A percentile compares a stretch with the other conserved stretches of the same genome.
phyloP scores from a whole-genome alignment of 2,888 invertebrate genomes.

The Drosophila flavopinicola region DNA sequence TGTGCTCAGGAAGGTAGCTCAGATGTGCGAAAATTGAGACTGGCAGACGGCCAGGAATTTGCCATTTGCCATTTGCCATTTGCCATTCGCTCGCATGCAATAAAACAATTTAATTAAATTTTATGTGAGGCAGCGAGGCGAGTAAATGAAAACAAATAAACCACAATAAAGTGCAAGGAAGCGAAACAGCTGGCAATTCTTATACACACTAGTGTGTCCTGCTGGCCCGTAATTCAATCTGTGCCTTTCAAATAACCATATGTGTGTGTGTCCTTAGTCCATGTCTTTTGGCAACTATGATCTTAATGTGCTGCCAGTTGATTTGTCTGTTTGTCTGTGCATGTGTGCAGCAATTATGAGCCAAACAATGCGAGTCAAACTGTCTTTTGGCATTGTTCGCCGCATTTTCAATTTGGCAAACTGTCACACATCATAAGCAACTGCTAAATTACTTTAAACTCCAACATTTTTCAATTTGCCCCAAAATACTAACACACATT shows the following conservation, averaged over 20 bases:
- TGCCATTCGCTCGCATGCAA: conserved; percentile 64
- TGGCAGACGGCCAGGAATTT: conserved; percentile 55
- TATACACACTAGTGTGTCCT: conserved; percentile 15
- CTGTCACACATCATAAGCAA: conserved; percentile 26
- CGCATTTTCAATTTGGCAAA: conserved; percentile 61
- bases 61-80: too few relatives aligned
- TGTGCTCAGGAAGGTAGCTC: conserved; percentile 5
- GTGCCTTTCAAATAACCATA: conserved; percentile 16
- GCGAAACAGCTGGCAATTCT: conserved; percentile 43
- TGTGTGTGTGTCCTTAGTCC: conserved; percentile 22
- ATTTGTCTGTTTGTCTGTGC: not conserved
- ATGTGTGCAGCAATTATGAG: conserved; percentile 30
- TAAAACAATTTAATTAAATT: conserved; percentile 80
- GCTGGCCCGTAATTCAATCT: conserved; percentile 44
- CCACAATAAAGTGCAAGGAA: conserved; percentile 64
- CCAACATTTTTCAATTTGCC: conserved; percentile 24
- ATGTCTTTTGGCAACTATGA: conserved; percentile 58
- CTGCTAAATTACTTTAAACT: conserved; percentile 17
- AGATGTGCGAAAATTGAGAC: conserved; percentile 2
- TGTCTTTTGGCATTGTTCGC: conserved; percentile 19
- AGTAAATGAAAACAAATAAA: conserved; percentile 78
- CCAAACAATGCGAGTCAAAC: conserved; percentile 13
- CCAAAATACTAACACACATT: conserved; percentile 29
- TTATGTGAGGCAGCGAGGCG: conserved; percentile 59
- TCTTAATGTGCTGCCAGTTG: conserved; percentile 30